Evolutionary conservation across 2,113 vertebrate species (phyloP).

Genomic region (Hippocampus comes): DNA sequence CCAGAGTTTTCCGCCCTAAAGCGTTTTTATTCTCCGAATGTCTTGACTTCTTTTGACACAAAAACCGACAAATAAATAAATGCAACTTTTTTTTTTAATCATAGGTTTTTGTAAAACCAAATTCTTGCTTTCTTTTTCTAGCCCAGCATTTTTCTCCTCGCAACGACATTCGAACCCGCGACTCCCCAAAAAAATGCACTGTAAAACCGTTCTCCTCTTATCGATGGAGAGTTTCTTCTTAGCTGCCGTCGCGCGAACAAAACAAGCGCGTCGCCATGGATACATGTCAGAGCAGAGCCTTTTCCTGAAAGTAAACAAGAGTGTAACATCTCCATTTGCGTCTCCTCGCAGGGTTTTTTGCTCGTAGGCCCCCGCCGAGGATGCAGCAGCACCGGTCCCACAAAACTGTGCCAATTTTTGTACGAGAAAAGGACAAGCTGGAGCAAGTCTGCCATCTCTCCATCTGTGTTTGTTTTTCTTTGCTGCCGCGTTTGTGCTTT

Average conservation of each 20-base stretch:
- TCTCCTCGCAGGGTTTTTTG: conserved; percentile 74
- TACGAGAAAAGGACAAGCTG: conserved; percentile 41
- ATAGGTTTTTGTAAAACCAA: too few species aligned
- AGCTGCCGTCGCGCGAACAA: conserved; percentile 38
- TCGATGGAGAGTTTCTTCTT: too few species aligned
- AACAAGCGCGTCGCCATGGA: conserved; percentile 64
- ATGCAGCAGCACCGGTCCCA: conserved; percentile 49
- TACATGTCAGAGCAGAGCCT: conserved; percentile 48
- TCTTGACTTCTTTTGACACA: too few species aligned
- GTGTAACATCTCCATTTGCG: conserved; percentile 47
- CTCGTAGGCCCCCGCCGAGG: conserved; percentile 55
- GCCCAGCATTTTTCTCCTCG: too few species aligned
- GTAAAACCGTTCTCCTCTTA: too few species aligned
- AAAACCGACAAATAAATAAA: too few species aligned
- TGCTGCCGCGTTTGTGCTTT: conserved; percentile 57
- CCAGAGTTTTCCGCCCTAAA: too few species aligned
- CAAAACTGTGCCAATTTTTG: conserved; percentile 78
- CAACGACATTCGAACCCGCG: too few species aligned
- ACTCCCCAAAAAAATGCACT: too few species aligned
- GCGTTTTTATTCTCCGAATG: too few species aligned
- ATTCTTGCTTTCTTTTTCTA: too few species aligned
- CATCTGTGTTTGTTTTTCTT: conserved; percentile 31
- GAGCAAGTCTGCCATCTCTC: background rate
- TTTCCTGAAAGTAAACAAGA: conserved; percentile 18
- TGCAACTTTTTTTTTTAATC: too few species aligned